A percentile compares a stretch with the other conserved stretches of the same genome.
Conservation (phyloP, 2,113 vertebrate genomes). For the Ammodytes marinus region DNA sequence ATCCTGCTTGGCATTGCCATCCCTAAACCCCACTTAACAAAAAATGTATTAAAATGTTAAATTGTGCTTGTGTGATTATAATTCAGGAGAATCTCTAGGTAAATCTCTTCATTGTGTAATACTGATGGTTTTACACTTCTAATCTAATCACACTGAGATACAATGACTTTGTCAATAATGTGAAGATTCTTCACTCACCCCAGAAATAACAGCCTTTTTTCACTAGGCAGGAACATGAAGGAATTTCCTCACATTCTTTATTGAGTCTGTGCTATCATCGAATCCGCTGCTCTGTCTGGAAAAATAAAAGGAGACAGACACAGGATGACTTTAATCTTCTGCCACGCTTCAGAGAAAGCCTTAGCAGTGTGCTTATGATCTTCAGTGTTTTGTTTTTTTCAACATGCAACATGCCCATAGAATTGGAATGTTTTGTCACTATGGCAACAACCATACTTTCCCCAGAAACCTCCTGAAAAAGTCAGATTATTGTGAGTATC, state of each 20-base stretch:
- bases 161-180: background rate
- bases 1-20: background rate
- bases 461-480: conserved; percentile 18
- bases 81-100: background rate
- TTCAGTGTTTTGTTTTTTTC: conserved; percentile 6
- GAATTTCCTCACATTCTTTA: background rate
- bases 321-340: conserved; percentile 18
- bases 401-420: conserved; percentile 2
- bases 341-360: conserved; percentile 4
- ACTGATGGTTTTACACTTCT: background rate
- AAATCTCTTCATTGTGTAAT: background rate
- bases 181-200: background rate
- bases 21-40: background rate
- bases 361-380: background rate
- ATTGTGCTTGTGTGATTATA: too few relatives aligned
- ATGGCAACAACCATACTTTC: conserved; percentile 55
- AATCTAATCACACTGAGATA: background rate
- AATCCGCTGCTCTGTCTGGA: conserved; percentile 1
- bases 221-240: conserved; percentile 1
- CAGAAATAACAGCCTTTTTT: background rate
- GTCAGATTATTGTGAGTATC: background rate
- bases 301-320: conserved; percentile 11
- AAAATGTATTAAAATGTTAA: too few relatives aligned
- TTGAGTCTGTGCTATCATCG: background rate
- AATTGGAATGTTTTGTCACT: conserved; percentile 48